Conservation (phyloP, 2,797 vertebrate genomes). For the Galago senegalensis region DNA sequence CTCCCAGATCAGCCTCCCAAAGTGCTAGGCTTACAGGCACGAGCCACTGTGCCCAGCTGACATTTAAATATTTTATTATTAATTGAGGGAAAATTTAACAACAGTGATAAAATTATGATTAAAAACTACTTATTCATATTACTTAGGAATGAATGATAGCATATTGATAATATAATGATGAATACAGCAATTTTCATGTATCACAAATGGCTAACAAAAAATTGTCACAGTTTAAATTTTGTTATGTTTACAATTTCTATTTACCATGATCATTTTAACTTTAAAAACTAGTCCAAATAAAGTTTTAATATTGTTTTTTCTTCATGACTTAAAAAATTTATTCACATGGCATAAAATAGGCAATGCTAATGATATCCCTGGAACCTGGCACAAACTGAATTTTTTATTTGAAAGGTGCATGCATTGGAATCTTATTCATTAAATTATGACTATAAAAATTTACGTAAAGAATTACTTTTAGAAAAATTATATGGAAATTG, state of each 20-base stretch:
- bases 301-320: constrained; percentile 45
- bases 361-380: constrained; percentile 75
- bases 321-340: constrained; percentile 74
- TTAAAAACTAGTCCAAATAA: constrained; percentile 69
- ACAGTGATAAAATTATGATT: constrained; percentile 73
- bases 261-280: constrained; percentile 33
- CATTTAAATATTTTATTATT: constrained; percentile 76
- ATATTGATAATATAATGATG: constrained; percentile 51
- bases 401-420: constrained; percentile 74
- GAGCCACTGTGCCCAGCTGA: too few relatives aligned
- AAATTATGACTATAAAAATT: constrained; percentile 67
- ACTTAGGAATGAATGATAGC: constrained; percentile 20
- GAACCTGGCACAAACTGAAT: constrained; percentile 74
- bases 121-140: constrained; percentile 69
- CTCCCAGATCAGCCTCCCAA: too few relatives aligned
- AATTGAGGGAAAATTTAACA: constrained; percentile 48
- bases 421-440: constrained; percentile 67
- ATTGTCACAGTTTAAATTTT: constrained; percentile 67
- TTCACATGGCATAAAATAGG: constrained; percentile 81
- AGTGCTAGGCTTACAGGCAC: too few relatives aligned
- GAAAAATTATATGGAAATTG: constrained; percentile 1
- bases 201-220: constrained; percentile 62
- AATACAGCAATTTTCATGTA: constrained; percentile 48
- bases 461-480: constrained; percentile 51
- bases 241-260: constrained; percentile 44